Evolutionary conservation across 2,888 invertebrate species (phyloP).

Genomic region (Bruchidius siliquastri): DNA sequence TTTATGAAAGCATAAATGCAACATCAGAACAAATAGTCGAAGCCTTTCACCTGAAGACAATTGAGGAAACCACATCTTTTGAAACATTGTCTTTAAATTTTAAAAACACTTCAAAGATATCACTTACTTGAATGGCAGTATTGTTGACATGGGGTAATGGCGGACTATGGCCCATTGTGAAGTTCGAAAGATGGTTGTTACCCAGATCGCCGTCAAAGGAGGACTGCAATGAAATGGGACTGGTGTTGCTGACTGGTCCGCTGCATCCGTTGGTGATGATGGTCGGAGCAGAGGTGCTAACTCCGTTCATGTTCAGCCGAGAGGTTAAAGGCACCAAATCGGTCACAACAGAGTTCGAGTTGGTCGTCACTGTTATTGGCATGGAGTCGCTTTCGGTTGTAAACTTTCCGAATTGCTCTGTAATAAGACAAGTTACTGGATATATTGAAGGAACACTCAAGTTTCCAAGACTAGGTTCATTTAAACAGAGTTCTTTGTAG

Average conservation of each 20-base stretch:
- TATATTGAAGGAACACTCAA: too few relatives aligned
- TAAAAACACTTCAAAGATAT: too few relatives aligned
- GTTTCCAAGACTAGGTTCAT: too few relatives aligned
- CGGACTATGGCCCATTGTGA: conserved; percentile 37
- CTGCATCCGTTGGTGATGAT: conserved; percentile 37
- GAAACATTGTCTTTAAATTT: too few relatives aligned
- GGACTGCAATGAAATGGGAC: conserved; percentile 67
- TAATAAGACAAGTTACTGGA: background rate
- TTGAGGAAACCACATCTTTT: too few relatives aligned
- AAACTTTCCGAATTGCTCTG: conserved; percentile 67
- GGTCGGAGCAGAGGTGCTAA: conserved; percentile 16
- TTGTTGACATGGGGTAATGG: conserved; percentile 39
- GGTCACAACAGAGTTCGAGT: conserved; percentile 50
- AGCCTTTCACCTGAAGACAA: too few relatives aligned
- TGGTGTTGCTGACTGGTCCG: conserved; percentile 58
- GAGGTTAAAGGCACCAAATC: conserved; percentile 33
- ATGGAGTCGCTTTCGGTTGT: conserved; percentile 55
- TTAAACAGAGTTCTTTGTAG: too few relatives aligned
- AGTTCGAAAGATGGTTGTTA: conserved; percentile 37
- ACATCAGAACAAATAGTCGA: too few relatives aligned
- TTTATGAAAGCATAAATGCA: too few relatives aligned
- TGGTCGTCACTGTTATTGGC: conserved; percentile 35
- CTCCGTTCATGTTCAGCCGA: conserved; percentile 30
- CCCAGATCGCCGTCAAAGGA: conserved; percentile 73
- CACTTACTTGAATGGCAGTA: background rate